Conservation (phyloP, 2,888 invertebrate species). For the Brenthis ino region DNA sequence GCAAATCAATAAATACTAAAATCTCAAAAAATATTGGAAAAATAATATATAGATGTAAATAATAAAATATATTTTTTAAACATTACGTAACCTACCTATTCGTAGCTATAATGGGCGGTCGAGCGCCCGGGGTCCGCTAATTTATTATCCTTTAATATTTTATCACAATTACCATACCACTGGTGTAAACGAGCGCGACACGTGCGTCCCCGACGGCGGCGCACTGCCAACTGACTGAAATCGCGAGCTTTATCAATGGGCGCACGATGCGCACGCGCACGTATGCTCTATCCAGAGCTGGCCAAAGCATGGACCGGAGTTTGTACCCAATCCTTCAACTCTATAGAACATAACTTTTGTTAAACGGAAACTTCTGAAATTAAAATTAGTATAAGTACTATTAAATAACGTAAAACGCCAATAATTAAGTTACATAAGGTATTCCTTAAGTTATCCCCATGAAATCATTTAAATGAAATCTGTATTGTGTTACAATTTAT, state of each 20-base stretch:
- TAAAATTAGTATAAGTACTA: too few species aligned
- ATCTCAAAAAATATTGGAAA: slow-evolving; percentile 7
- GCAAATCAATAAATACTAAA: slow-evolving; percentile 19
- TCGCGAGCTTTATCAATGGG: slow-evolving; percentile 74
- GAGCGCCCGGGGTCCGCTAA: slow-evolving; percentile 55
- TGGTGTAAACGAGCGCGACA: slow-evolving; percentile 45
- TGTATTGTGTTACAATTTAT: too few species aligned
- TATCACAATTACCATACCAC: slow-evolving; percentile 78
- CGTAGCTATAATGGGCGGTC: slow-evolving; percentile 59
- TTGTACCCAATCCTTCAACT: not conserved
- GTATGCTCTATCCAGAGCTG: slow-evolving; percentile 46
- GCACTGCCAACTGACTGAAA: slow-evolving; percentile 70
- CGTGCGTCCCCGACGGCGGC: slow-evolving; percentile 62
- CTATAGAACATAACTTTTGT: too few species aligned
- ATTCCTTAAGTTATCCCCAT: too few species aligned
- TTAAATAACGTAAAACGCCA: too few species aligned
- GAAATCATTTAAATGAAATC: too few species aligned
- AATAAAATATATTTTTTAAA: slow-evolving; percentile 30
- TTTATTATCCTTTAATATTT: slow-evolving; percentile 55
- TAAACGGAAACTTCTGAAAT: too few species aligned
- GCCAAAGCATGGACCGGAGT: slow-evolving; percentile 1
- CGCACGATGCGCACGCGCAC: slow-evolving; percentile 64
- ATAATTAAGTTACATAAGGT: too few species aligned
- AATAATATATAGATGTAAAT: slow-evolving; percentile 20
- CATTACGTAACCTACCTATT: slow-evolving; percentile 72